Conservation (phyloP, 2,797 vertebrate genomes). For the Borostomias antarcticus region DNA sequence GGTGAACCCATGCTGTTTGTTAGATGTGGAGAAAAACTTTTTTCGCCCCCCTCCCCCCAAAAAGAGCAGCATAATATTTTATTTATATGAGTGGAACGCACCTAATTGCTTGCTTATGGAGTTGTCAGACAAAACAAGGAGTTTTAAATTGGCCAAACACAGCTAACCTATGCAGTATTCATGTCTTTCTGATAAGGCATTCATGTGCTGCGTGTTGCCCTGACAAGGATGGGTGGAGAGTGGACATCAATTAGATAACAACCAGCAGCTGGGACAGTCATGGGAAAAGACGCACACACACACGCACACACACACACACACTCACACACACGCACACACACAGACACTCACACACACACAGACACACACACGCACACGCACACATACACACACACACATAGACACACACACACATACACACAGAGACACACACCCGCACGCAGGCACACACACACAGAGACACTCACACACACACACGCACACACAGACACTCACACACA, state of each 20-base stretch:
- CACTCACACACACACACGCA: too few species aligned
- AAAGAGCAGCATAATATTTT: slow-evolving; percentile 60
- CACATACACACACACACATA: too few species aligned
- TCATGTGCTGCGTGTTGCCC: slow-evolving; percentile 47
- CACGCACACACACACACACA: too few species aligned
- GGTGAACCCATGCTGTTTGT: slow-evolving; percentile 40
- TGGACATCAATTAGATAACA: slow-evolving; percentile 39
- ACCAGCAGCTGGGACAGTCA: slow-evolving; percentile 4
- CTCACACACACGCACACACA: too few species aligned
- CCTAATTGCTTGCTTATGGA: slow-evolving; percentile 62
- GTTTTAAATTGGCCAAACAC: slow-evolving; percentile 62
- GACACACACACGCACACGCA: too few species aligned
- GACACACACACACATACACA: too few species aligned
- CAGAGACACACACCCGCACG: too few species aligned
- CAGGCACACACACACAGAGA: too few species aligned
- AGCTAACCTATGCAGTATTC: slow-evolving; percentile 67
- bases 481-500: too few species aligned
- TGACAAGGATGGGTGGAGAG: slow-evolving; percentile 18
- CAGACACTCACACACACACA: too few species aligned
- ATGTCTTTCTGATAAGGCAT: slow-evolving; percentile 46
- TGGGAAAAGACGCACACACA: neutral
- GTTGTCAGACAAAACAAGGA: slow-evolving; percentile 59
- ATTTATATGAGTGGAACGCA: slow-evolving; percentile 63
- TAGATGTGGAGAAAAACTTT: slow-evolving; percentile 50
- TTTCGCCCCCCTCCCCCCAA: slow-evolving; percentile 9